phyloP scores from a whole-genome alignment of 2,797 vertebrate genomes.

The Xenops minutus region DNA sequence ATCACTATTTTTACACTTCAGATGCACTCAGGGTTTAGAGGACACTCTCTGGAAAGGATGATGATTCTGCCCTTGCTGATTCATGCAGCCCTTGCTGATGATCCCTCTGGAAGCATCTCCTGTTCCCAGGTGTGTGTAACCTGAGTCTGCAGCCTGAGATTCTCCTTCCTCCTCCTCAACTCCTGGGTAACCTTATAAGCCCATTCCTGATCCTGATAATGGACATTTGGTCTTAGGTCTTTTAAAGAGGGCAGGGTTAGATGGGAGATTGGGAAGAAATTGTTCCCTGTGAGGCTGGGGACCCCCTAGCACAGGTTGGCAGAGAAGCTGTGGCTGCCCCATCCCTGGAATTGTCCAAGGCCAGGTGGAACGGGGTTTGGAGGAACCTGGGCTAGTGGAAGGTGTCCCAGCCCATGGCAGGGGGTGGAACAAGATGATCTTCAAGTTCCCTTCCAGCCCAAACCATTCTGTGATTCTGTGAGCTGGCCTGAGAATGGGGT shows the following conservation, averaged over 20 bases:
- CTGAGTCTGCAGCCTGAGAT: neutral
- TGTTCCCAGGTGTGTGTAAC: neutral
- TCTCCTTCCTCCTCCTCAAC: neutral
- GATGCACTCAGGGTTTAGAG: neutral
- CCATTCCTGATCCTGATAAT: neutral
- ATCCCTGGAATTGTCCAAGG: neutral
- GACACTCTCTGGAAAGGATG: neutral
- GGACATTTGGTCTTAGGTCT: rapidly evolving
- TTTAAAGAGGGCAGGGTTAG: neutral
- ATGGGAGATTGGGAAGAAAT: neutral
- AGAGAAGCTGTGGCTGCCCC: neutral
- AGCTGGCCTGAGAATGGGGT: neutral
- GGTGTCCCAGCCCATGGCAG: neutral
- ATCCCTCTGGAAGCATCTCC: neutral
- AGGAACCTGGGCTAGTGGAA: rapidly evolving
- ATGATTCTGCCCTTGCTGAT: neutral
- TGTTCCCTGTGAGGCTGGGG: rapidly evolving
- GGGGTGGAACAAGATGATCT: rapidly evolving
- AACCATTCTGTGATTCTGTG: neutral
- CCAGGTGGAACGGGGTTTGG: rapidly evolving
- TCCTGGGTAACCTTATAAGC: neutral
- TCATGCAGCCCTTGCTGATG: neutral
- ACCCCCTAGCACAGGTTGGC: neutral
- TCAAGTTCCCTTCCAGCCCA: neutral
- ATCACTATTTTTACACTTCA: neutral